Evolutionary conservation across 2,888 invertebrate species (phyloP), one percentile per base, ranked within the genome.

Genomic region (Spialia ferax): DNA sequence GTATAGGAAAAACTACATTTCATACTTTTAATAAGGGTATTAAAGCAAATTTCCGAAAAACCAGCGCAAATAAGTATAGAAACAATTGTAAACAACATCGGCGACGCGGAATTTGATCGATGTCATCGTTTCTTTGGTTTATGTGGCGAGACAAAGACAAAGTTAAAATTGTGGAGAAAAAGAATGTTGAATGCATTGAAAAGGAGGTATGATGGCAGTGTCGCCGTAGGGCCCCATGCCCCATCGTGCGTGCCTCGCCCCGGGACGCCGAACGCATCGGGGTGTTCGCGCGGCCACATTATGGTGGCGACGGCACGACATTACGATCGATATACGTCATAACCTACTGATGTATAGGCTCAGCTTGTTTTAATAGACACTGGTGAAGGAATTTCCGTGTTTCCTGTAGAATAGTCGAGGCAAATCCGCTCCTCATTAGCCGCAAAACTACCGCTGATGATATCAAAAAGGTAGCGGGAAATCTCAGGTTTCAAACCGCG

Each of bases 241-340:
- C 78, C 82, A 79, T 80, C 83, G 82, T 78, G 85, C 83, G 79
- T 77, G 84, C 80, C 77, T 76, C 88, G 74, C 87, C 72, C 79
- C 85, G 79, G 85, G 88, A 83, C 84, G 85, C 76, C 88, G 76
- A 63, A 75, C 78, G 78, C 80, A 75, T 78, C 82, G 78, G 76
- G 77, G 80, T 80, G 81, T 83, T 79, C 80, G 82, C 81, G 72
- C 68, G 70, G 72, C 70, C 72, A 70, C 72, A 74, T 75, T 73
- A 73, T 74, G 80, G 82, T 74, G 77, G 73, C 83, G 80, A 82
- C 83, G 82, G 81, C 79, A 79, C 78, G 79, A 77, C 78, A 80
- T 81, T 78, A 82, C 83, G 79, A 83, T 84, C 85, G 79, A 85
- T 84, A 83, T 80, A 79, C 81, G 78, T 83, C 82, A 83, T 69